phyloP scores from a whole-genome alignment of 2,888 invertebrate species.

The Morpho helenor region DNA sequence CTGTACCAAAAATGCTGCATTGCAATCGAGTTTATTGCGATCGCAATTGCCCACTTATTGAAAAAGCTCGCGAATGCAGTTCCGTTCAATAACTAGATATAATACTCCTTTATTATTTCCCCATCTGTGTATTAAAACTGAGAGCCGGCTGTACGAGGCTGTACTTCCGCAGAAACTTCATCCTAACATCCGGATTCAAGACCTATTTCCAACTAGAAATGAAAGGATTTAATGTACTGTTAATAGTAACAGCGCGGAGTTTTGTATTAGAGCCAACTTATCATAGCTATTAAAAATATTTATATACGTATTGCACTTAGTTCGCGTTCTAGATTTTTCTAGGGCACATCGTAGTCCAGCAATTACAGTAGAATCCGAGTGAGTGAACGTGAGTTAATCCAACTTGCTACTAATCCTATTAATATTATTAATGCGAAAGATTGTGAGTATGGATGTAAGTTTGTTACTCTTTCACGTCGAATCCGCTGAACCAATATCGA shows the following conservation, averaged over 20 bases:
- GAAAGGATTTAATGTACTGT: slow-evolving; percentile 4
- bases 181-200: slow-evolving; percentile 18
- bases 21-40: slow-evolving; percentile 1
- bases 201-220: slow-evolving; percentile 23
- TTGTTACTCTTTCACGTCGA: no score
- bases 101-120: slow-evolving; percentile 13
- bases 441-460: no score
- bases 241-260: not conserved
- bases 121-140: slow-evolving; percentile 12
- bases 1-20: no score
- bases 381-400: no score
- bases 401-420: no score
- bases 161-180: slow-evolving; percentile 20
- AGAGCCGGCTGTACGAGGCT: slow-evolving; percentile 12
- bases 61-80: slow-evolving; percentile 3
- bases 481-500: no score
- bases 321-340: no score
- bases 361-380: no score
- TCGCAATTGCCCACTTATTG: not conserved
- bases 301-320: no score
- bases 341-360: no score
- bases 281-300: no score
- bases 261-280: not conserved
- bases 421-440: no score
- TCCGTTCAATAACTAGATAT: not conserved